Base-by-base conservation (phyloP, 2,888 invertebrate species). In the Drosophila niveifrons region DNA sequence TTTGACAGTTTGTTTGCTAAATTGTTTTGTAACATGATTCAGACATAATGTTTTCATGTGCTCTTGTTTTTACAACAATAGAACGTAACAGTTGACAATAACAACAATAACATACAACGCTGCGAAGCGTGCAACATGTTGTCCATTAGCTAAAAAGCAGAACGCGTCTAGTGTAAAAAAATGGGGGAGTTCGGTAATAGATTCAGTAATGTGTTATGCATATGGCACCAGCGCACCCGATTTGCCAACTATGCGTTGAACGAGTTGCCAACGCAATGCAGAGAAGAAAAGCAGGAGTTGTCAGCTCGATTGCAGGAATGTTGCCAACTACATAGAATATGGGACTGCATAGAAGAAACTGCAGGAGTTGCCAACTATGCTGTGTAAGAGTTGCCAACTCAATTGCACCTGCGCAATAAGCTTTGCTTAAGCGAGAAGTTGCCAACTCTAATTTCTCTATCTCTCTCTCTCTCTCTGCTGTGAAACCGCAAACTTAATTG, bases 1-100 rank as follows among this genome's bases (percentile, higher is more conserved):
- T 90, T 85, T 87, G 89, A 89, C 89, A 89, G 88, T 90, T 90
- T 89, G 88, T 88, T 87, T 90, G 90, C 89, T 89, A 89, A 89
- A 89, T 89, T 89, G 85, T 89, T 80, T 85, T 87, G 82, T 80
- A 83, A 90, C 86, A 89, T 89, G 90, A 80, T 88, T 87, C 80
- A 84, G 89, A 90, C 88, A 86, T 80, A 78, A 83, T 81, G 77
- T 78, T 71, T 82, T 78, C 77, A 69, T 75, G 71, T 63, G 34
- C 44, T 62, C 58, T 62, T 62, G 64, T 52, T 50, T 55, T 57
- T 68, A 64, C 74, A 72, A 73, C 79, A 78, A 79, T 80, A 77
- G 75, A 64, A 64, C 47, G 57, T 50, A 59, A 66, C 75, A 72
- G 70, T 75, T 75, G 78, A 75, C 68, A 63, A 61, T 66, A 63